Base-by-base conservation (phyloP, 2,797 vertebrate genomes). In the Helicolenus hilgendorfi region DNA sequence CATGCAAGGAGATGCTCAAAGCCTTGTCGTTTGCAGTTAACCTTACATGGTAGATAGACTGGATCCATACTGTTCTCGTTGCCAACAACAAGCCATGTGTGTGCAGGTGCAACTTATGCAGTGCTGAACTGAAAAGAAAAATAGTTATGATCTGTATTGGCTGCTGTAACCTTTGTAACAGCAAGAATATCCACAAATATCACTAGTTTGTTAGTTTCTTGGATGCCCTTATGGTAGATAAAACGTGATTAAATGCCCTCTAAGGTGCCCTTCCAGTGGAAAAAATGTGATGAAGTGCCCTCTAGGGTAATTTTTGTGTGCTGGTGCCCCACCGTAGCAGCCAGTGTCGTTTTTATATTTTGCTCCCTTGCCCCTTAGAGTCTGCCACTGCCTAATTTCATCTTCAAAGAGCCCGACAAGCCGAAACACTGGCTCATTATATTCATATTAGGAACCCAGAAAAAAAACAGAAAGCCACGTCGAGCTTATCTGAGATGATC, bases 21-120 rank as follows among this genome's bases (percentile, higher is more conserved):
- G 72, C 69, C 62, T 70, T 62, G 88, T 87, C 79, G 22, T 55
- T 56, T 85, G n/a, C 64, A 65, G 33, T 94, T 88, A 87, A 68
- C 38, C 33, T 88, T 53, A 81, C 2, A 27, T 68, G 41, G 73
- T 56, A 59, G 31, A 63, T 11, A 36, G 31, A 56, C 53, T 60
- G 7, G 76, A 81, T 72, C 59, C 38, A 45, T 71, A 27, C 31
- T 33, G 31, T 56, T 56, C n/a, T 11, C 45, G 22, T 59, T n/a
- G 14, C 1, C 24, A 20, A 13, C 20, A 79, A 53, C 59, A 31
- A 63, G 6, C 7, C 41, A 1, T 56, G 27, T 45, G 35, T 63
- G 33, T 60, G 31, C 33, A 62, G 22, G 11, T 20, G 24, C 27
- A 68, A 18, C 11, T 26, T 8, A 31, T 24, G 9, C n/a, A 3